phyloP scores from a whole-genome alignment of 37 sponge, comb jelly and placozoan species.

The Ianthella basta region DNA sequence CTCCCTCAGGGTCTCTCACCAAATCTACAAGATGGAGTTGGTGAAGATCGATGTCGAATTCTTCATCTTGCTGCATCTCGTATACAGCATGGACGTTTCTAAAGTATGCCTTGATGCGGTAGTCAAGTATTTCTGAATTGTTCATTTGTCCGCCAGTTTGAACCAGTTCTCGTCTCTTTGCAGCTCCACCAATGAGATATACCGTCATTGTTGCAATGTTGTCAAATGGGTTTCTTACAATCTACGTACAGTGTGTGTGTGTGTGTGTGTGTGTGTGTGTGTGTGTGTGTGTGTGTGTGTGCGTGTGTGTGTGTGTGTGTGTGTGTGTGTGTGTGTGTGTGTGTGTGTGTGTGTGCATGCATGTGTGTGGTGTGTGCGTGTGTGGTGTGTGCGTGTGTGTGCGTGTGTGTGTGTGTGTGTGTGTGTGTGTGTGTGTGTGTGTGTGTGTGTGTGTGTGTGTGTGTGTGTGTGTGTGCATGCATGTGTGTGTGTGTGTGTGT shows the following conservation, averaged over 20 bases:
- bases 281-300: too few relatives aligned
- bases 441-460: too few relatives aligned
- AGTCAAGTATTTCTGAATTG: constrained; percentile 23
- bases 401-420: too few relatives aligned
- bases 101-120: constrained; percentile 22
- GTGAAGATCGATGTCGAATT: not conserved
- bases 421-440: too few relatives aligned
- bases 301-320: too few relatives aligned
- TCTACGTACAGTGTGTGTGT: not conserved
- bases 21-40: constrained; percentile 11
- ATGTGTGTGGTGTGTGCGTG: too few relatives aligned
- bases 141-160: constrained; percentile 8
- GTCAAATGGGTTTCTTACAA: constrained; percentile 27
- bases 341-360: too few relatives aligned
- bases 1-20: not conserved
- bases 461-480: too few relatives aligned
- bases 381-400: too few relatives aligned
- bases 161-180: not conserved
- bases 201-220: constrained; percentile 31
- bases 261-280: too few relatives aligned
- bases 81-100: constrained; percentile 14
- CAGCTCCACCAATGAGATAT: not conserved
- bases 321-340: too few relatives aligned
- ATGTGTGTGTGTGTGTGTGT: too few relatives aligned
- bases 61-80: not conserved